phyloP scores from a whole-genome alignment of 2,797 vertebrate genomes.

The Lepilemur septentrionalis region DNA sequence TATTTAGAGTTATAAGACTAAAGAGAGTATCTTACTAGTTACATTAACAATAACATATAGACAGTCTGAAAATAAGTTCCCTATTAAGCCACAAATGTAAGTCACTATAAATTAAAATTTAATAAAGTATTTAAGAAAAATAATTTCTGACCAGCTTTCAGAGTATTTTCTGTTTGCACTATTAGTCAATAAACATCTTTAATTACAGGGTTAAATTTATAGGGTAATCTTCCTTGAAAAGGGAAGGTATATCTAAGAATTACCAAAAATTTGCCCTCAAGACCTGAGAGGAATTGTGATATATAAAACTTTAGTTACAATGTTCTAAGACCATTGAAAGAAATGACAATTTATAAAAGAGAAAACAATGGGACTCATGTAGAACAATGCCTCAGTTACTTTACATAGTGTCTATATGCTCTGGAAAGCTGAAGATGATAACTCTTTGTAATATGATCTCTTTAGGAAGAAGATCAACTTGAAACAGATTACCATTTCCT shows the following conservation, averaged over 20 bases:
- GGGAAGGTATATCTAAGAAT: neutral
- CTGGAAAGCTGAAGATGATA: neutral
- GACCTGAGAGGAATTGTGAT: neutral
- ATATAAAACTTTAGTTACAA: neutral
- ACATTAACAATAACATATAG: constrained; percentile 26
- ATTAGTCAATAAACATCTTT: neutral
- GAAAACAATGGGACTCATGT: constrained; percentile 25
- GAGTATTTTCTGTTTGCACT: neutral
- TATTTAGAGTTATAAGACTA: constrained; percentile 44
- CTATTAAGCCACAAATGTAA: neutral
- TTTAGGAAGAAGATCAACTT: constrained; percentile 66
- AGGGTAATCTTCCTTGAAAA: neutral
- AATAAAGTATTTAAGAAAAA: constrained; percentile 36
- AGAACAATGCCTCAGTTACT: neutral
- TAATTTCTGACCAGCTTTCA: neutral
- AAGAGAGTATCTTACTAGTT: constrained; percentile 28
- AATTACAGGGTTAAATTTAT: constrained; percentile 7
- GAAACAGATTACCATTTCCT: constrained; percentile 54
- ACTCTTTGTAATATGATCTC: constrained; percentile 51
- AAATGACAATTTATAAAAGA: constrained; percentile 7
- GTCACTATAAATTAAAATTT: neutral
- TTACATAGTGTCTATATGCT: neutral
- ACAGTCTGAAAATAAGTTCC: neutral
- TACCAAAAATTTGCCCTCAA: neutral
- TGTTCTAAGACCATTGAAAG: constrained; percentile 21